Evolutionary conservation across 2,113 vertebrate genomes (phyloP).

Genomic region (rabbit (Oryctolagus cuniculus)): DNA sequence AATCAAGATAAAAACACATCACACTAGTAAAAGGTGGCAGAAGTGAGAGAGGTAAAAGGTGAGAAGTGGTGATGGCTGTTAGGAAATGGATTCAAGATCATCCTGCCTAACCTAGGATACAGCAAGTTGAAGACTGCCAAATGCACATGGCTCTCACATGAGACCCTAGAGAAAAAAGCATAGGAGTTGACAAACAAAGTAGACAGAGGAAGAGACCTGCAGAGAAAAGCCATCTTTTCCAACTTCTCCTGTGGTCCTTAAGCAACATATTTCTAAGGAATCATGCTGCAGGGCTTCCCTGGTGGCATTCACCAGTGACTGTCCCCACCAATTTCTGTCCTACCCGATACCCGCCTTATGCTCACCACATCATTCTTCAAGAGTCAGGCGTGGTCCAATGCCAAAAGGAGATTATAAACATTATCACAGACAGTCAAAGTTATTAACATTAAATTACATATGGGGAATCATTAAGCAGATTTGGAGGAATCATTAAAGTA

Average conservation of each 20-base stretch:
- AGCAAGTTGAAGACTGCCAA: conserved; percentile 50
- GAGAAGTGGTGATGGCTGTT: not conserved
- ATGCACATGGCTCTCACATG: not conserved
- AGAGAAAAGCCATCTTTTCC: not conserved
- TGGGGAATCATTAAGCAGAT: not conserved
- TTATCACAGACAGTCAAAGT: not conserved
- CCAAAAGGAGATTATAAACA: not conserved
- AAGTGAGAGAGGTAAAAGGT: not conserved
- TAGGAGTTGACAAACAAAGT: not conserved
- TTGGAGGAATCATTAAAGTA: not conserved
- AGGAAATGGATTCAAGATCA: conserved; percentile 4
- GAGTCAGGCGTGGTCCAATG: not conserved
- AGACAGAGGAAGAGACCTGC: not conserved
- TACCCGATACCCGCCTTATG: not conserved
- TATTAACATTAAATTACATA: conserved; percentile 34
- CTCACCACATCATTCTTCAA: not conserved
- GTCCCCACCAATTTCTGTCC: not conserved
- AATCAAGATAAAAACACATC: not conserved
- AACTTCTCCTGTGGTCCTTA: not conserved
- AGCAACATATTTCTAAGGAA: not conserved
- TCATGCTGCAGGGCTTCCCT: not conserved
- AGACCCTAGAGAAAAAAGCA: conserved; percentile 15
- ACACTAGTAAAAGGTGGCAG: not conserved
- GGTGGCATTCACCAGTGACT: not conserved
- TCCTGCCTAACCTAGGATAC: conserved; percentile 3